Percentiles rank a stretch among this genome's conserved stretches.
These are phyloP conservation scores for Origma solitaria DNA, from an alignment of 2,113 vertebrate genomes.

Conservation along the genomic window DNA sequence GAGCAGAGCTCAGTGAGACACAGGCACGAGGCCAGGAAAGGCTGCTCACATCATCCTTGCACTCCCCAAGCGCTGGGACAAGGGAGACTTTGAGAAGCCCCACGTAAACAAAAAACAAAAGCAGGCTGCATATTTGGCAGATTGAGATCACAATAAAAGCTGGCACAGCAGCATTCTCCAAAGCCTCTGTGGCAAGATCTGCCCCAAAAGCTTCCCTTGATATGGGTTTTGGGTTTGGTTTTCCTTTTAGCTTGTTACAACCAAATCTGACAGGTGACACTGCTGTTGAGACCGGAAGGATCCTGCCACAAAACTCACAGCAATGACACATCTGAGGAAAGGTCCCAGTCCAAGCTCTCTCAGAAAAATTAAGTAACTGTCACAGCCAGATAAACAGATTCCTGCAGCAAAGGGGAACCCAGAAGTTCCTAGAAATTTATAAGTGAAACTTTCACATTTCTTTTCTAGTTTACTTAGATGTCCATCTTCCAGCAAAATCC, in stretches of 20 bases:
- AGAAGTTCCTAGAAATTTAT: neutral
- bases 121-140: neutral
- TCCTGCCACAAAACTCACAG: neutral
- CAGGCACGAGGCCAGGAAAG: neutral
- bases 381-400: neutral
- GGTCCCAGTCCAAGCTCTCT: neutral
- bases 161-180: neutral
- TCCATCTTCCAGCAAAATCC: neutral
- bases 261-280: neutral
- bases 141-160: neutral
- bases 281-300: neutral
- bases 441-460: neutral
- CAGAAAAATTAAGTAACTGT: neutral
- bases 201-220: neutral
- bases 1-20: neutral
- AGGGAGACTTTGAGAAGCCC: neutral
- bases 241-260: neutral
- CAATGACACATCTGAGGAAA: neutral
- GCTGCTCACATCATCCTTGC: neutral
- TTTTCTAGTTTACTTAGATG: neutral
- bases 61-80: rapidly evolving
- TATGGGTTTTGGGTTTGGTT: neutral
- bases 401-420: neutral
- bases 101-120: neutral
- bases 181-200: neutral